Percentiles rank a stretch among this genome's conserved stretches.
Conservation (phyloP, 2,888 invertebrate genomes). For the Acleris emargana region DNA sequence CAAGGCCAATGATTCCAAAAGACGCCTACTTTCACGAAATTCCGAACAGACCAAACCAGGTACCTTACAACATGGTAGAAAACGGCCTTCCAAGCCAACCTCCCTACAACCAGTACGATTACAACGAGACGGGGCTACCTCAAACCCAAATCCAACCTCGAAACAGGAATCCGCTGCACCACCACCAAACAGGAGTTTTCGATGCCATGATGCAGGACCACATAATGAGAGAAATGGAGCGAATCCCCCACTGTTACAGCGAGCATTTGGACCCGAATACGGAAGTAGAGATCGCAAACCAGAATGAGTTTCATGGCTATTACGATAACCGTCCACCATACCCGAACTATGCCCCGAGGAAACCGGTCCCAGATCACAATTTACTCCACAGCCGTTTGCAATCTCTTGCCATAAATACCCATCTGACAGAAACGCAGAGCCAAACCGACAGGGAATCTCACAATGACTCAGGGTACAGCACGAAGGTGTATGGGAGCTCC, state of each 20-base stretch:
- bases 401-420: slow-evolving; percentile 78
- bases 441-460: slow-evolving; percentile 87
- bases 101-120: slow-evolving; percentile 62
- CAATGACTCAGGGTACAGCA: slow-evolving; percentile 94
- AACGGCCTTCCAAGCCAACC: slow-evolving; percentile 58
- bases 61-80: slow-evolving; percentile 65
- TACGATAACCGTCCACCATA: slow-evolving; percentile 70
- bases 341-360: slow-evolving; percentile 57
- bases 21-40: slow-evolving; percentile 86
- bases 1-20: slow-evolving; percentile 78
- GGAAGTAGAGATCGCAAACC: slow-evolving; percentile 76
- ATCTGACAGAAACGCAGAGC: slow-evolving; percentile 75
- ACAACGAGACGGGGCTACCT: slow-evolving; percentile 65
- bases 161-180: slow-evolving; percentile 73
- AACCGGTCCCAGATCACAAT: slow-evolving; percentile 70
- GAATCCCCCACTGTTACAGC: slow-evolving; percentile 79
- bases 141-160: slow-evolving; percentile 62
- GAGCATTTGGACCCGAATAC: slow-evolving; percentile 76
- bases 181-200: slow-evolving; percentile 74
- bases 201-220: slow-evolving; percentile 83
- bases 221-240: slow-evolving; percentile 76
- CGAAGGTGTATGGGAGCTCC: slow-evolving; percentile 90
- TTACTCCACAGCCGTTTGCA: slow-evolving; percentile 76
- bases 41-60: slow-evolving; percentile 73
- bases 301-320: slow-evolving; percentile 74